Evolutionary conservation across 1,140 invertebrate species (phyloP), one percentile per base, ranked within the genome.

Genomic region (Heliconius himera): DNA sequence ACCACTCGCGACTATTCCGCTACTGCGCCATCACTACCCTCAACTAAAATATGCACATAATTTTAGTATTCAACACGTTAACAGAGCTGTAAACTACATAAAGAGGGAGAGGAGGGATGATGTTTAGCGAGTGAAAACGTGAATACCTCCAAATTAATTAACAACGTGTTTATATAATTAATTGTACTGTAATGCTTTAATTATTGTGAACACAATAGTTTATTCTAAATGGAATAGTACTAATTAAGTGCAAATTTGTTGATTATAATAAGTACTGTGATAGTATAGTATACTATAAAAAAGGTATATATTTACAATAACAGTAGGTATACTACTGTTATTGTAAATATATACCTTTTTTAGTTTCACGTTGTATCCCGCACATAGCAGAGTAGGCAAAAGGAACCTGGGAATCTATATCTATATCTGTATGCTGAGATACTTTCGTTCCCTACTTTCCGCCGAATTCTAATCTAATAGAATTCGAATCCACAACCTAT

Each of bases 161-260:
- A 66, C 60, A 26, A 66, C 22, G 22, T 66, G 60, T 66, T 16
- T 66, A 29, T 29, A 66, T 26, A 66, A 66, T 66, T 22, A 66
- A 66, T 66, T 66, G 60, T 66, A 66, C 22, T 66, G 60, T 66
- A 66, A 66, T 66, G 60, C 60, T 66, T 66, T 66, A 29, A 66
- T 66, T 66, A 66, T 66, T 66, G 22, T 66, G 2, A 66, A 26
- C 22, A 60, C n/a, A 60, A 60, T 9, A 8, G 60, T 66, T 29
- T 6, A 16, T 66, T 26, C 22, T 66, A 29, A 66, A 66, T 66
- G 22, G 22, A 66, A 66, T 66, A 16, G 60, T 66, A 46, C 18
- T 73, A 6, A 46, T 73, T 26, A 16, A 5, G n/a, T 66, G 26
- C 13, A 13, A 66, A 66, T 66, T 26, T 66, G 60, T 66, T 66